Evolutionary conservation across 1,140 invertebrate genomes (phyloP), one percentile per base, ranked within the genome.

Genomic region (Trachymyrmex cornetzi): DNA sequence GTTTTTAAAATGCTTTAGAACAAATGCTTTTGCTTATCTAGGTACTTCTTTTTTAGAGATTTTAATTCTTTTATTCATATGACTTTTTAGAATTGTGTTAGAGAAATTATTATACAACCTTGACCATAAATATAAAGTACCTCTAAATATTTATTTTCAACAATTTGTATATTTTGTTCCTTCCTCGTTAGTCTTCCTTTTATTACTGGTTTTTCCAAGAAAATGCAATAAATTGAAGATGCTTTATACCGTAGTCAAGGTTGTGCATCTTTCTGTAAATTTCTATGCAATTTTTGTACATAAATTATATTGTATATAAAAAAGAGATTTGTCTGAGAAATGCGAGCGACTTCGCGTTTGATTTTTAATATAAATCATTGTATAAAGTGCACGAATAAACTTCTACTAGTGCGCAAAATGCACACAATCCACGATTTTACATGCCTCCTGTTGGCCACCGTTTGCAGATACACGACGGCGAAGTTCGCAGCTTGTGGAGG

Each of bases 381-480:
- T 84, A 84, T 38, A 82, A 61, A 84, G n/a, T 34, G 14, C 69
- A 63, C 6, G 57, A 84, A 84, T 84, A 84, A 84, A 84, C 50
- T 61, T 69, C 4, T 84, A 50, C 24, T 19, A 12, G 12, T 84
- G 59, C 61, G 14, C 67, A 48, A 69, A 34, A 34, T 34, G 30
- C 55, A 86, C 87, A 55, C 50, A 24, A 64, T 19, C 71, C 34
- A 77, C 67, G 24, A 77, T 90, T 87, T 85, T 69, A 74, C 74
- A 85, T 87, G 77, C 67, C 81, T 88, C 81, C 86, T 90, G 50
- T 30, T 87, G 89, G 64, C 80, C 84, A 67, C 64, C 88, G 71
- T 90, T 88, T 86, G 55, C 89, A 95, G 94, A 92, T 91, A 64
- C 92, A 93, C 67, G 93, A 94, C 53, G 91, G 91, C 38, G 94